Evolutionary conservation across 2,113 vertebrate species (phyloP).

Genomic region (Parus major): DNA sequence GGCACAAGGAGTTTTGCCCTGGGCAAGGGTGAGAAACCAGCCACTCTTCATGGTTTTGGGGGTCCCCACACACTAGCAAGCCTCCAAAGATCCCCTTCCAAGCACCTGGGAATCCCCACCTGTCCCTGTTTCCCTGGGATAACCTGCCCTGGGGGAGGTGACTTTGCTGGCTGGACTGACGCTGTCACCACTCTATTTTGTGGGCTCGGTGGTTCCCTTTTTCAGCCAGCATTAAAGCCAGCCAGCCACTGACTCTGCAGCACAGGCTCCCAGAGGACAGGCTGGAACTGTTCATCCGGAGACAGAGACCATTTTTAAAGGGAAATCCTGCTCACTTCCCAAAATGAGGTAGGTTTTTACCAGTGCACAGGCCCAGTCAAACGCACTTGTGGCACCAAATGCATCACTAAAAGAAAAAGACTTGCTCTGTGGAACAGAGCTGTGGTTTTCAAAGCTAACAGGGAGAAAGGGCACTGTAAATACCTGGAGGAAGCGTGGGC

Average conservation of each 20-base stretch:
- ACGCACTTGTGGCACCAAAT: background rate
- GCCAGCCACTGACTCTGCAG: background rate
- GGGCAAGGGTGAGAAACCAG: background rate
- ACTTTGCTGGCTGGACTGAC: background rate
- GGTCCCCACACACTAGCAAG: background rate
- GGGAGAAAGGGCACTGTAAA: constrained; percentile 42
- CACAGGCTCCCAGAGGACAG: background rate
- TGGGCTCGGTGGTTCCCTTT: fast-evolving
- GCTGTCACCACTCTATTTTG: background rate
- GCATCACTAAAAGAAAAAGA: background rate
- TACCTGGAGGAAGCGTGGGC: constrained; percentile 42
- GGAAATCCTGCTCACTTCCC: constrained; percentile 46
- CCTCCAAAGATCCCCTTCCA: background rate
- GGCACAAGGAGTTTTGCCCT: background rate
- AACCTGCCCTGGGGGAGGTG: background rate
- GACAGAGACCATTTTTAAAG: background rate
- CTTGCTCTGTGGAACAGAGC: background rate
- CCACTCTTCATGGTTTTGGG: background rate
- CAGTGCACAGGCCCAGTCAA: background rate
- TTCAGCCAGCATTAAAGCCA: background rate
- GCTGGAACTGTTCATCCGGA: background rate
- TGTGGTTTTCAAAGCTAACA: constrained; percentile 53
- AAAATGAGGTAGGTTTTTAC: background rate
- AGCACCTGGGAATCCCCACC: background rate
- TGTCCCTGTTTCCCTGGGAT: background rate